Percentiles rank a stretch among this genome's conserved stretches.
These are phyloP conservation scores for Danionella dracula DNA, from an alignment of 2,797 vertebrate species.

Conservation along the genomic window DNA sequence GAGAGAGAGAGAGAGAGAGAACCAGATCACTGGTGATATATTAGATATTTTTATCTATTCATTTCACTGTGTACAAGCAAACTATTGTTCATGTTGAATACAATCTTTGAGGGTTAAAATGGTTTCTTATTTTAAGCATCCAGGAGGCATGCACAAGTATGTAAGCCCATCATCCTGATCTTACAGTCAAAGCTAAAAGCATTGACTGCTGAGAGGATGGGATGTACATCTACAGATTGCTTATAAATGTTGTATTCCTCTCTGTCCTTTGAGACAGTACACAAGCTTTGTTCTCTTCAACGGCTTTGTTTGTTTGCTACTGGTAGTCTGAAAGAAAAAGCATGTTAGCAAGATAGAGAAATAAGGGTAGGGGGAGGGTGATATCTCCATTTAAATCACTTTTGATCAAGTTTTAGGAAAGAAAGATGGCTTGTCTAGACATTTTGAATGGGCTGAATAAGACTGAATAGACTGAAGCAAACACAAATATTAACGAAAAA, in stretches of 20 bases:
- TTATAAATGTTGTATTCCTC: constrained; percentile 61
- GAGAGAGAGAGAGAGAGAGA: no score
- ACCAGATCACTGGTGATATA: background rate
- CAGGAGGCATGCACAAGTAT: background rate
- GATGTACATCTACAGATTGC: constrained; percentile 35
- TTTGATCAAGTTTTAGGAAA: constrained; percentile 26
- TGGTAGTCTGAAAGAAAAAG: constrained; percentile 11
- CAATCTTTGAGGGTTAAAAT: background rate
- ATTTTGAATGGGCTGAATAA: constrained; percentile 13
- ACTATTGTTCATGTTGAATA: no score
- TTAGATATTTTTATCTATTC: background rate
- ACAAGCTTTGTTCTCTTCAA: constrained; percentile 51
- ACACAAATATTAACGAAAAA: constrained; percentile 13
- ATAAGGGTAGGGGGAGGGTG: constrained; percentile 9
- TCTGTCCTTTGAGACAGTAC: constrained; percentile 52
- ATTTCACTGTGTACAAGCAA: no score
- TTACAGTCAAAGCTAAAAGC: constrained; percentile 39
- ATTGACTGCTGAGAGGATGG: constrained; percentile 25
- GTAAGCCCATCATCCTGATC: constrained; percentile 25
- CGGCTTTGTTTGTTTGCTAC: constrained; percentile 51
- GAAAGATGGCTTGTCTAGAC: constrained; percentile 4
- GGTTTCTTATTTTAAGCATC: background rate
- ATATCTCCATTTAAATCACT: constrained; percentile 20
- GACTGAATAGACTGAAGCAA: constrained; percentile 16
- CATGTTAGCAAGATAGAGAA: background rate